Base-by-base conservation (phyloP, 2,113 vertebrate genomes). In the Urocynchramus pylzowi region DNA sequence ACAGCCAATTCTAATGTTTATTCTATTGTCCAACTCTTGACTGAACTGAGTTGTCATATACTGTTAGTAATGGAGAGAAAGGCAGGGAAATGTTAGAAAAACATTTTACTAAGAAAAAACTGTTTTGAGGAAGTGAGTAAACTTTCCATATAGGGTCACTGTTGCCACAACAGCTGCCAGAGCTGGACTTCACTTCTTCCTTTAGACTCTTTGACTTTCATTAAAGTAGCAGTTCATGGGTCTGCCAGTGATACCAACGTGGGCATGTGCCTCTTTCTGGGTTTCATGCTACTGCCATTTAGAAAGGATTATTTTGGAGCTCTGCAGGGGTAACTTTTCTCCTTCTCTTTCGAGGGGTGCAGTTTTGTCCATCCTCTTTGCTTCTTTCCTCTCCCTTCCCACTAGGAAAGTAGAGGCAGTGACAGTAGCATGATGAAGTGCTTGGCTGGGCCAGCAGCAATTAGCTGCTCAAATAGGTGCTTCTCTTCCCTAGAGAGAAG, bases 391-490 rank as follows among this genome's bases (percentile, higher is more conserved):
- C 21, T 87, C 19, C 27, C 19, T 31, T 71, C 30, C 67, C 75
- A 26, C 11, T 59, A 57, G 37, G 75, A 90, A 56, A 69, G 27
- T 6, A 71, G 69, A 89, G 74, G 59, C 70, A 73, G 37, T 69
- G 57, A 69, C 75, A 73, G 59, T 41, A 18, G 20, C 11, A 7
- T 23, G 44, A 93, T 84, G 44, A 87, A 95, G 41, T 60, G 42
- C 80, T 88, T 61, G 63, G 42, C 79, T 53, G 19, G 64, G 33
- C 67, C 71, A 65, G 37, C 57, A 87, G 61, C 54, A 89, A 92
- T 84, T 92, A 88, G 39, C 65, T 95, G 33, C 70, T 87, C 56
- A 70, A 94, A 82, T 44, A 82, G 74, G 88, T 85, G 50, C 11
- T 84, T 76, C 59, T 54, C 31, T 70, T 91, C 85, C 59, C 85